Percentiles rank a stretch among this genome's conserved stretches.
Evolutionary conservation across 23 tunicate species (phyloP).

Genomic region (Ciona savignyi): DNA sequence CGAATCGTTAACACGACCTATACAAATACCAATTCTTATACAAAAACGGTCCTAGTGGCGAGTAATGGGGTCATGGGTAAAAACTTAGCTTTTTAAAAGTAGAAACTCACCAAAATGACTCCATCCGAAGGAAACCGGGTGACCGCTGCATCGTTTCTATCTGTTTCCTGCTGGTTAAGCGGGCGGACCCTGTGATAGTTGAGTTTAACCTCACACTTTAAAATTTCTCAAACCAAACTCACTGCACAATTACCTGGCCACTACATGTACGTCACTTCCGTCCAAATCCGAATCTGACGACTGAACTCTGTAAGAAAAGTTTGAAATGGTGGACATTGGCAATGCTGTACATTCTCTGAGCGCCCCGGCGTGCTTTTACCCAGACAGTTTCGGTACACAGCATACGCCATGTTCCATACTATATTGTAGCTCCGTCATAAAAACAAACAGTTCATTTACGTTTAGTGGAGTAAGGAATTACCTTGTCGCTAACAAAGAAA

Average conservation of each 20-base stretch:
- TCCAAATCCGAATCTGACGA: conserved; percentile 64
- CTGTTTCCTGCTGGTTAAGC: conserved; percentile 61
- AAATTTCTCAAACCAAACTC: background rate
- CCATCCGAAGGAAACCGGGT: conserved; percentile 72
- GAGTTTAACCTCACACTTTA: background rate
- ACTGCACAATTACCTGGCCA: conserved; percentile 36
- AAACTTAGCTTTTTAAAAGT: background rate
- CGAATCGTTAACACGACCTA: too few relatives aligned
- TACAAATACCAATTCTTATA: too few relatives aligned
- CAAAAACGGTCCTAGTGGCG: too few relatives aligned
- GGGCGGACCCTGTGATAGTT: conserved; percentile 82
- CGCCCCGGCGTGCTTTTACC: background rate
- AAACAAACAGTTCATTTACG: background rate
- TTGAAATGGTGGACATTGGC: background rate
- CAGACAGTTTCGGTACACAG: background rate
- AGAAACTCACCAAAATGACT: conserved; percentile 35
- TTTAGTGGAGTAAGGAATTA: background rate
- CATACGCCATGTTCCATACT: background rate
- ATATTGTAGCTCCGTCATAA: background rate
- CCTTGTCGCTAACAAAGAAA: background rate
- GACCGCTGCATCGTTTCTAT: conserved; percentile 29
- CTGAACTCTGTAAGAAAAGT: conserved; percentile 9
- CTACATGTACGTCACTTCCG: conserved; percentile 65
- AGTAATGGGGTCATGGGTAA: background rate
- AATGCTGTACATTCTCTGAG: background rate